Percentiles rank a stretch among this genome's conserved stretches.
phyloP scores from a whole-genome alignment of 37 sponge, comb jelly and placozoan genomes.

The Agelas oroides region DNA sequence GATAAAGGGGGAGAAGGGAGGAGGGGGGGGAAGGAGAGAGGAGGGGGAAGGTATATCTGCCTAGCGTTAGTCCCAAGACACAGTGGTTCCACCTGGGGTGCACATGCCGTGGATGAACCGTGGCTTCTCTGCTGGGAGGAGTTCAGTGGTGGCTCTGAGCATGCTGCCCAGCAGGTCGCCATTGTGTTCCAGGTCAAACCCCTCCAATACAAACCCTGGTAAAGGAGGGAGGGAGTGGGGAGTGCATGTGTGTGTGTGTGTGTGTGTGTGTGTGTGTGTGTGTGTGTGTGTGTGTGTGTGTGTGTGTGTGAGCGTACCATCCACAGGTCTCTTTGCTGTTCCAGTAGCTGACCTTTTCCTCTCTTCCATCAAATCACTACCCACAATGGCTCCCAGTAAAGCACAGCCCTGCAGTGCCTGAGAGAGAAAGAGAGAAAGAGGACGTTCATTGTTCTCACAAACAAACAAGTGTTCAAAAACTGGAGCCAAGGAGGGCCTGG shows the following conservation, averaged over 20 bases:
- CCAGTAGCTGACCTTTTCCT: slow-evolving; percentile 73
- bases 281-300: not conserved
- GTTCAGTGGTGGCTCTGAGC: slow-evolving; percentile 10
- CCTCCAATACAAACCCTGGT: slow-evolving; percentile 79
- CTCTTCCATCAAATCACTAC: slow-evolving; percentile 66
- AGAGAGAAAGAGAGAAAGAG: not conserved
- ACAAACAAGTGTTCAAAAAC: too few species aligned
- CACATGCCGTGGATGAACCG: slow-evolving; percentile 58
- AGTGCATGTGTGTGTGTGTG: slow-evolving; percentile 1
- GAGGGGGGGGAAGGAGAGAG: not conserved
- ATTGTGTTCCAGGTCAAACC: slow-evolving; percentile 55
- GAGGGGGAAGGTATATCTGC: too few species aligned
- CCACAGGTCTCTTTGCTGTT: slow-evolving; percentile 72
- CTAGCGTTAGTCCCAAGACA: too few species aligned
- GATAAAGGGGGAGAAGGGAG: too few species aligned
- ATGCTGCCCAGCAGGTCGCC: not conserved
- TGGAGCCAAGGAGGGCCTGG: too few species aligned
- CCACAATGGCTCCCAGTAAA: slow-evolving; percentile 82
- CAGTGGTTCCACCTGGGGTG: slow-evolving; percentile 52
- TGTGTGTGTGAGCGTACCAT: slow-evolving; percentile 53
- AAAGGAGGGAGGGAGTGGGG: not conserved
- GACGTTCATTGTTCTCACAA: too few species aligned
- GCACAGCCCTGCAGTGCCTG: slow-evolving; percentile 36
- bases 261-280: not conserved
- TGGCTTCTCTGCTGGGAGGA: slow-evolving; percentile 68